Base-by-base conservation (phyloP, 2,797 vertebrate species). In the Ceyx erithaca region DNA sequence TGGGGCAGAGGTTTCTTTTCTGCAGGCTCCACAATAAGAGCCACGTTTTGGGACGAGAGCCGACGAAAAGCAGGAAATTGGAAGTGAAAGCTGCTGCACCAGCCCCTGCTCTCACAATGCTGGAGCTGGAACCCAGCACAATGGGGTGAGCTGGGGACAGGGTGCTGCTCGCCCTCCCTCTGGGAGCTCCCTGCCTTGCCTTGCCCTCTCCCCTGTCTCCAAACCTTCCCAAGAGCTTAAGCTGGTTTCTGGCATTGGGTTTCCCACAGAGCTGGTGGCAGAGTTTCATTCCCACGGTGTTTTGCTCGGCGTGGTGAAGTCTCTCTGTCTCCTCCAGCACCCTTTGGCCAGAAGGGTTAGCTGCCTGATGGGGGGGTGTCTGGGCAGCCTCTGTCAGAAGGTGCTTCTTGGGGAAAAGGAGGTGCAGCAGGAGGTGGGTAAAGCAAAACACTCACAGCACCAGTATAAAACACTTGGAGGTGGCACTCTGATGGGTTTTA, bases 21-120 rank as follows among this genome's bases (percentile, higher is more conserved):
- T 94, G 75, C 69, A 48, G 37, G 48, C 37, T 81, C 85, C n/a
- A 8, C 28, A 84, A 30, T 55, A 48, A 82, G 66, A 66, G 33
- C 59, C 5, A 12, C 30, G 75, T 80, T 95, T 69, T 10, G 49
- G 52, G 73, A 80, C 62, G 28, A 0, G 9, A 80, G 76, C 62
- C 1, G 12, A 89, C 57, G 77, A 91, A 94, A 93, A 92, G 89
- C 96, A 97, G 94, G 94, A 95, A 96, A 93, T 90, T 77, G 2
- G 0, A 77, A 93, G 78, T 54, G 89, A 92, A 91, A 70, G 75
- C 82, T 83, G 80, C 85, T 94, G 88, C 40, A 4, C 51, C 0
- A 1, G 59, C n/a, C 93, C 81, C 88, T 73, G 80, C 84, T 91
- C 28, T 8, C 71, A 63, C 80, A 76, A 71, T 88, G 92, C 92